Evolutionary conservation across 2,797 vertebrate genomes (phyloP), one percentile per base, ranked within the genome.

Genomic region (Phalanger gymnotis): DNA sequence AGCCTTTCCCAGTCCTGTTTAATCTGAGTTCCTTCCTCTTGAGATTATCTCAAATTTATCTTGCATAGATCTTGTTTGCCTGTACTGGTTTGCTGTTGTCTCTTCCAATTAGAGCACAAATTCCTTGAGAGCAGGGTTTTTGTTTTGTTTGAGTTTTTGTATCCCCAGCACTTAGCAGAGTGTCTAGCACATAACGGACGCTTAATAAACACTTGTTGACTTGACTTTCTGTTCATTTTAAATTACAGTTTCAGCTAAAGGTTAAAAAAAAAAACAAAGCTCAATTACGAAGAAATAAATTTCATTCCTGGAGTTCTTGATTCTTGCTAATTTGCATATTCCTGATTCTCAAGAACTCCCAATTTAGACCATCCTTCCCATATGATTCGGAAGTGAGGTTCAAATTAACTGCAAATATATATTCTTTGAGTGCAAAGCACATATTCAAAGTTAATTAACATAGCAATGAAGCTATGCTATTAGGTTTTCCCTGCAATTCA

Each of bases 381-480:
- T 53, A 7, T 81, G 90, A 90, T 90, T 81, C 22, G 0, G 66
- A 81, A 81, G 19, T 81, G 81, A 7, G 81, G 40, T 56, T 92
- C 53, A 93, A 95, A 94, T 91, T n/a, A 7, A 94, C 16, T 19
- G 2, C 40, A 53, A 54, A 95, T 95, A 95, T 51, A 5, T 47
- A 61, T 58, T 66, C 9, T 57, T 58, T 92, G 47, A 53, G 95
- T 93, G 52, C 58, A 90, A 89, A 94, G 31, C 92, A 92, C 56
- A 51, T 2, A 57, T 92, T 93, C 90, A 81, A 52, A 89, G 87
- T 93, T 30, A 52, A 51, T 40, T 95, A 52, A 51, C 91, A 57
- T 96, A 94, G 93, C 94, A 94, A 66, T 92, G 95, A 95, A 93
- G 92, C 55, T 91, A 28, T 90, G 53, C 57, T 57, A 19, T 73